Evolutionary conservation across 2,797 vertebrate species (phyloP).

Genomic region (Kryptopterus vitreolus): DNA sequence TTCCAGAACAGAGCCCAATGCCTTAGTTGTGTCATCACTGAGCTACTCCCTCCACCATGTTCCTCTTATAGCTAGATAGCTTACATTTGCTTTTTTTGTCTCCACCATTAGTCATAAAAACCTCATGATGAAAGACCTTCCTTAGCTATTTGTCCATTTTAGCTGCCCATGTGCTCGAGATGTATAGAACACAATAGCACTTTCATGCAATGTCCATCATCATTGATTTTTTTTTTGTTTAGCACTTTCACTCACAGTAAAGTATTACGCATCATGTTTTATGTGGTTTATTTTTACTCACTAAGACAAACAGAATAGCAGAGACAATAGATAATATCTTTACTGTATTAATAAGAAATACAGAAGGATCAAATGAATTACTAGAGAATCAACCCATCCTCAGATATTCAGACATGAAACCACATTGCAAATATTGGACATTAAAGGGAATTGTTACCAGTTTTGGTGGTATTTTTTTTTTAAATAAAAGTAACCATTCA

Average conservation of each 20-base stretch:
- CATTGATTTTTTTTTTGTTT: constrained; percentile 13
- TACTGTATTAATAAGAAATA: neutral
- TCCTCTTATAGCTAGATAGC: neutral
- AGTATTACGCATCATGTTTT: constrained; percentile 29
- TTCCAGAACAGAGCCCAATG: no score
- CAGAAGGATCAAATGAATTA: neutral
- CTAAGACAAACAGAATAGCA: constrained; percentile 45
- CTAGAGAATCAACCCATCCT: neutral
- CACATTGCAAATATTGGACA: neutral
- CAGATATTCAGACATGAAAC: neutral
- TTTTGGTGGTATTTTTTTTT: neutral
- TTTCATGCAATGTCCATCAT: constrained; percentile 32
- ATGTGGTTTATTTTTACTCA: constrained; percentile 48
- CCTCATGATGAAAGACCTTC: no score
- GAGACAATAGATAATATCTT: constrained; percentile 14
- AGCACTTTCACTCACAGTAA: constrained; percentile 39
- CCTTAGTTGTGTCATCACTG: no score
- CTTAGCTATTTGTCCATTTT: neutral
- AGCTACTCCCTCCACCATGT: no score
- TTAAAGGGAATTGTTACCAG: neutral
- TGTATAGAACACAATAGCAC: neutral
- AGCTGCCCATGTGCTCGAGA: neutral
- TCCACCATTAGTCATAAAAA: neutral
- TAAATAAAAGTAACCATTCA: neutral
- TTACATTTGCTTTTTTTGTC: neutral